Conservation (phyloP, 2,113 vertebrate species). For the Zosterops lateralis region DNA sequence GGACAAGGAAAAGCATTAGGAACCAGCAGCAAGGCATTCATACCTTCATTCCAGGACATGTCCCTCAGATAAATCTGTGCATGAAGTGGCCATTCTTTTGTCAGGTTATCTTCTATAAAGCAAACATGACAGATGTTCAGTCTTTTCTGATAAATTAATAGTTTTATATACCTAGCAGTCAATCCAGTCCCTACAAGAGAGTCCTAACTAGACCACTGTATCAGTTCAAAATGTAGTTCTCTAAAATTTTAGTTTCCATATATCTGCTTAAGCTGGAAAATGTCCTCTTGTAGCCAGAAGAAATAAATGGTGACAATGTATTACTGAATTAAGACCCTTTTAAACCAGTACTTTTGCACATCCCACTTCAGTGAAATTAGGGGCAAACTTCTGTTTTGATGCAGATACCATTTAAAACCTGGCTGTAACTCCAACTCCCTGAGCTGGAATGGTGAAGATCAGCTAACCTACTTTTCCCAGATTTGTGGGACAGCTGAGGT, state of each 20-base stretch:
- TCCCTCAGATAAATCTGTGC: slow-evolving; percentile 73
- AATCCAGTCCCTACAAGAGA: neutral
- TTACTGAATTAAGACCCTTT: neutral
- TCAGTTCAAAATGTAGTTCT: neutral
- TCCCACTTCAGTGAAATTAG: neutral
- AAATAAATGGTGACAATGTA: neutral
- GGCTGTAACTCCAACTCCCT: neutral
- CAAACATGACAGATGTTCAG: slow-evolving; percentile 29
- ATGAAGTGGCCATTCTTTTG: slow-evolving; percentile 73
- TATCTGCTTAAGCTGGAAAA: neutral
- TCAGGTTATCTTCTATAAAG: slow-evolving; percentile 72
- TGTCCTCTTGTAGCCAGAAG: neutral
- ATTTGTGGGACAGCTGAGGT: neutral
- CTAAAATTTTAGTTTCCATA: neutral
- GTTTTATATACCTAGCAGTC: neutral
- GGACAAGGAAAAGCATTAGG: neutral
- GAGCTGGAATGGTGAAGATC: neutral
- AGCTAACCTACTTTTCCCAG: neutral
- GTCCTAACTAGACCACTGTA: neutral
- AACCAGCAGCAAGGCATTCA: neutral
- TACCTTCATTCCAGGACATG: slow-evolving; percentile 80
- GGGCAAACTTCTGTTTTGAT: neutral
- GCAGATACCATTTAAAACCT: neutral
- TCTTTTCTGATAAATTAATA: neutral
- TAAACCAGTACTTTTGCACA: neutral